These are phyloP conservation scores for Cynoglossus semilaevis DNA, from an alignment of 2,113 vertebrate genomes.

Conservation along the genomic window DNA sequence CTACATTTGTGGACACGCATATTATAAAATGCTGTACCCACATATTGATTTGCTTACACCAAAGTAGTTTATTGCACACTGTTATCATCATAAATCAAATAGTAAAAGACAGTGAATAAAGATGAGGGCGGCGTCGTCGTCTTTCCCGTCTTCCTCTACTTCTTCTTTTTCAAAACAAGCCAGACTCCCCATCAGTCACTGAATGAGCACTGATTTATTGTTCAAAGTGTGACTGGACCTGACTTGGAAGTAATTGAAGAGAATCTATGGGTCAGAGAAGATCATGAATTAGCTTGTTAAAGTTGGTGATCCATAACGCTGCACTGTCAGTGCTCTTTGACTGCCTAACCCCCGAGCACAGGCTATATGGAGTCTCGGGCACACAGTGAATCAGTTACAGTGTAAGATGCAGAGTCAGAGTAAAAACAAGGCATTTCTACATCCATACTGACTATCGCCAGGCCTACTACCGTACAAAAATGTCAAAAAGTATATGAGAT, in stretches of 20 bases:
- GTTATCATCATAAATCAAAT: background rate
- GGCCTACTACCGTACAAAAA: too few relatives aligned
- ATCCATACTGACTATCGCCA: too few relatives aligned
- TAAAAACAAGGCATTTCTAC: too few relatives aligned
- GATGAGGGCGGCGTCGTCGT: background rate
- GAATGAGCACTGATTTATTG: slow-evolving; percentile 35
- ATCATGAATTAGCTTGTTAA: slow-evolving; percentile 48
- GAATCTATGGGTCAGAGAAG: slow-evolving; percentile 36
- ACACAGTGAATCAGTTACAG: background rate
- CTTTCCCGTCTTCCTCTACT: background rate
- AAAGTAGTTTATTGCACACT: background rate
- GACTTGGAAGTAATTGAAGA: slow-evolving; percentile 44
- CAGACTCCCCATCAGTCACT: background rate
- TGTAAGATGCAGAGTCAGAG: background rate
- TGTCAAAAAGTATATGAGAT: too few relatives aligned
- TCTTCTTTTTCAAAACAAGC: background rate
- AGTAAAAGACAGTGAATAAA: background rate
- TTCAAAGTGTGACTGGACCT: slow-evolving; percentile 25
- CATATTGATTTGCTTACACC: slow-evolving; percentile 1
- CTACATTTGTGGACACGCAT: slow-evolving; percentile 5
- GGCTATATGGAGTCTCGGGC: background rate
- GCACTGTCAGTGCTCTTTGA: slow-evolving; percentile 29
- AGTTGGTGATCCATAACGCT: slow-evolving; percentile 42
- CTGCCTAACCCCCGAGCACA: slow-evolving; percentile 2
- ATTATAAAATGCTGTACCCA: slow-evolving; percentile 6